phyloP scores from a whole-genome alignment of 1,140 invertebrate genomes.

The Whitmania pigra region DNA sequence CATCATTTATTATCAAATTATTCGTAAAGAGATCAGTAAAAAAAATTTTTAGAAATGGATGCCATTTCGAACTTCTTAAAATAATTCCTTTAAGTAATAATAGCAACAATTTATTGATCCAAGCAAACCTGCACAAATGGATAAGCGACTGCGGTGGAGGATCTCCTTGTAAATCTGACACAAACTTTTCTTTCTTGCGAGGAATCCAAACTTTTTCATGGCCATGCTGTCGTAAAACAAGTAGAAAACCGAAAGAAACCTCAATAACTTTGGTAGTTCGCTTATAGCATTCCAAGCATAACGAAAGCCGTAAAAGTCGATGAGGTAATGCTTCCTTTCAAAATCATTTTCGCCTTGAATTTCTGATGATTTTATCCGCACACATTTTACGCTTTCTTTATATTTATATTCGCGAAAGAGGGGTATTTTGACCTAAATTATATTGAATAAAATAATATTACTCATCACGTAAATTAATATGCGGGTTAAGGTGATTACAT shows the following conservation, averaged over 20 bases:
- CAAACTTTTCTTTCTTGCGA: conserved; percentile 27
- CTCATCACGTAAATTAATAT: no score
- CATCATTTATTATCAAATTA: background rate
- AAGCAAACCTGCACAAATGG: conserved; percentile 31
- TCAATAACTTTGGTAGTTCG: conserved; percentile 31
- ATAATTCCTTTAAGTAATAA: background rate
- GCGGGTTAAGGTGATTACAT: no score
- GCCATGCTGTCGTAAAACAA: conserved; percentile 29
- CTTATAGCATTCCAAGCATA: conserved; percentile 29
- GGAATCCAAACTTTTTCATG: conserved; percentile 15
- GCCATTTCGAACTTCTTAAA: background rate
- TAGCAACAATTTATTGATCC: no score
- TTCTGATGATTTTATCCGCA: no score
- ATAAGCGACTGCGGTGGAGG: conserved; percentile 29
- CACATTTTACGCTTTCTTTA: conserved; percentile 26
- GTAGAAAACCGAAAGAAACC: conserved; percentile 28
- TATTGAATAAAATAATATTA: no score
- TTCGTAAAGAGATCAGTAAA: background rate
- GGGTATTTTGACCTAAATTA: conserved; percentile 27
- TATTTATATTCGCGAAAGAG: conserved; percentile 27
- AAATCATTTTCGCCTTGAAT: background rate
- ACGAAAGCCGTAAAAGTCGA: conserved; percentile 30
- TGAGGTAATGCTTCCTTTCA: conserved; percentile 28
- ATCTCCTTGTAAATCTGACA: conserved; percentile 33
- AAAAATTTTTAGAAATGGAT: background rate